A percentile compares a stretch with the other conserved stretches of the same genome.
Evolutionary conservation across 2,888 invertebrate genomes (phyloP).

Genomic region (Melinaea menophilus): DNA sequence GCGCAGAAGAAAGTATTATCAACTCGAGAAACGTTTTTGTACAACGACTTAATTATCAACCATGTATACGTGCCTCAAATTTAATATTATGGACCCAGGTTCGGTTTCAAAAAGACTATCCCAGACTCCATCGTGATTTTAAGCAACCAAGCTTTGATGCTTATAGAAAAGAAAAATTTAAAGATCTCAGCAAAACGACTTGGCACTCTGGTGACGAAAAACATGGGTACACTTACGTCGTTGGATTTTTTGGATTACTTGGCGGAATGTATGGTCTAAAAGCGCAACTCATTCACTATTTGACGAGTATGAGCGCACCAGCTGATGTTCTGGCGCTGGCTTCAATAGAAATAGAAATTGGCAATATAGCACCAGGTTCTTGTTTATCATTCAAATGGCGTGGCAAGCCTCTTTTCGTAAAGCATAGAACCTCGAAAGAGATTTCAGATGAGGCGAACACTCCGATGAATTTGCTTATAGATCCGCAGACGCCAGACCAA

Average conservation of each 20-base stretch:
- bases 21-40: neutral
- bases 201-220: slow-evolving; percentile 60
- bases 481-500: slow-evolving; percentile 84
- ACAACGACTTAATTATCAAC: slow-evolving; percentile 6
- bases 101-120: slow-evolving; percentile 49
- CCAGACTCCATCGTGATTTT: slow-evolving; percentile 62
- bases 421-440: slow-evolving; percentile 81
- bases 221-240: slow-evolving; percentile 68
- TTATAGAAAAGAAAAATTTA: slow-evolving; percentile 57
- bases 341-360: slow-evolving; percentile 85
- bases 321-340: slow-evolving; percentile 87
- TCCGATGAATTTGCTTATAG: slow-evolving; percentile 79
- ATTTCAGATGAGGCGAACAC: slow-evolving; percentile 80
- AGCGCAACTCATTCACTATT: slow-evolving; percentile 73
- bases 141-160: slow-evolving; percentile 57
- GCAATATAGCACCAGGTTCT: slow-evolving; percentile 82
- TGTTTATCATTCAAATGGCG: slow-evolving; percentile 86
- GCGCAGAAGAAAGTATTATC: neutral
- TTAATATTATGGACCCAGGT: slow-evolving; percentile 53
- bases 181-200: slow-evolving; percentile 50
- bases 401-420: slow-evolving; percentile 89
- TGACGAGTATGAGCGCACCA: slow-evolving; percentile 80
- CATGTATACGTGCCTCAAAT: slow-evolving; percentile 13
- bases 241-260: slow-evolving; percentile 75
- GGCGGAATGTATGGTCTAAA: slow-evolving; percentile 80